Evolutionary conservation across 2,888 invertebrate species (phyloP), one percentile per base, ranked within the genome.

Genomic region (Tolmerus cingulatus): DNA sequence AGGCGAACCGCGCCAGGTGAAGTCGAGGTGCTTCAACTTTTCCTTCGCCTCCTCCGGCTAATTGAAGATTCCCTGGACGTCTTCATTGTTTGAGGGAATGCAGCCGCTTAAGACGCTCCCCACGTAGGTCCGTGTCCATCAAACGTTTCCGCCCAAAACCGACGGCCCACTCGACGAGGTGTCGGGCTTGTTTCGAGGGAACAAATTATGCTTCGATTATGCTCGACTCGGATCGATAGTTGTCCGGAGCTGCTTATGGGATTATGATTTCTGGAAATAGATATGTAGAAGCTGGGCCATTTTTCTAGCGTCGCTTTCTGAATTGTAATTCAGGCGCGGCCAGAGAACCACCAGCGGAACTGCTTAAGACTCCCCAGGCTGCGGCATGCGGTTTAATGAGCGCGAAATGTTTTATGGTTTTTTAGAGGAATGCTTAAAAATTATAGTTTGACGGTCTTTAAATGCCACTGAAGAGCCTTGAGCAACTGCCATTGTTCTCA

Each of bases 51-150:
- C 66, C 8, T 66, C 23, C 8, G 12, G 66, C 30, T 81, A 81
- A 81, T 81, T 81, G 55, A 81, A 81, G 51, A 81, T 81, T 81
- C 81, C 34, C 51, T 34, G 55, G 81, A 55, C 51, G 55, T 81
- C 55, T 46, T 51, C 51, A 51, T 51, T 51, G 46, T 81, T 81
- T 37, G 23, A 3, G 46, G 30, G 81, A 81, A 81, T 27, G 27
- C 66, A 81, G n/a, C 19, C 5, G 34, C 34, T 81, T 78, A 51
- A 86, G 66, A 78, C 57, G 43, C 87, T 57, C 81, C 46, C 43
- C 87, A 87, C 81, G 87, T 87, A 87, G 51, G 40, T 74, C 79
- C 43, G 37, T 87, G 87, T 87, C 87, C 87, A 79, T 87, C 87
- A 87, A 66, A 51, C 77, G 81, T 81, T 87, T 87, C 87, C 87